phyloP scores from a whole-genome alignment of 2,888 invertebrate genomes.

The Theretra japonica region DNA sequence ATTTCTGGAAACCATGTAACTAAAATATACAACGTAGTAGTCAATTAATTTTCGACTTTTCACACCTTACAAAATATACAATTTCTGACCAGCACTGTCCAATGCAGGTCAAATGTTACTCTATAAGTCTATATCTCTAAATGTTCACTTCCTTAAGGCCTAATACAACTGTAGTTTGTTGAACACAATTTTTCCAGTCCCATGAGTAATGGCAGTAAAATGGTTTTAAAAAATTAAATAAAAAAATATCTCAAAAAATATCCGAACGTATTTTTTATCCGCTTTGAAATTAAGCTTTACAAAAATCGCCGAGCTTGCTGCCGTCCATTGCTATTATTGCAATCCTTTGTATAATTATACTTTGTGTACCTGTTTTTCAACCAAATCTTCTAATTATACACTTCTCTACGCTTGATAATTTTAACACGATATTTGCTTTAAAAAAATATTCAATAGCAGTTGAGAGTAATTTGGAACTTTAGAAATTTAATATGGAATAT shows the following conservation, averaged over 20 bases:
- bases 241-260: background rate
- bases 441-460: background rate
- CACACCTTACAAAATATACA: slow-evolving; percentile 9
- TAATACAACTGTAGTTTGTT: slow-evolving; percentile 2
- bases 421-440: background rate
- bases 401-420: background rate
- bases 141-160: slow-evolving; percentile 13
- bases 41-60: slow-evolving; percentile 24
- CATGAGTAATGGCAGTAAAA: slow-evolving; percentile 2
- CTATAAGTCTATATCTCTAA: background rate
- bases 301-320: slow-evolving; percentile 60
- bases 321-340: slow-evolving; percentile 69
- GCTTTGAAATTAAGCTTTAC: slow-evolving; percentile 12
- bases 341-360: slow-evolving; percentile 43
- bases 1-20: background rate
- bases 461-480: background rate
- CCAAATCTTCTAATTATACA: slow-evolving; percentile 9
- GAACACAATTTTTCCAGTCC: background rate
- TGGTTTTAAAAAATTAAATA: background rate
- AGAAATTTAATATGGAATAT: too few relatives aligned
- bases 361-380: slow-evolving; percentile 17
- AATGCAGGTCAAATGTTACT: background rate
- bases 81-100: slow-evolving; percentile 5
- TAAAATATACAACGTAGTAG: slow-evolving; percentile 19
- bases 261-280: background rate